Conservation (phyloP, 2,797 vertebrate genomes). For the Amniataba percoides region DNA sequence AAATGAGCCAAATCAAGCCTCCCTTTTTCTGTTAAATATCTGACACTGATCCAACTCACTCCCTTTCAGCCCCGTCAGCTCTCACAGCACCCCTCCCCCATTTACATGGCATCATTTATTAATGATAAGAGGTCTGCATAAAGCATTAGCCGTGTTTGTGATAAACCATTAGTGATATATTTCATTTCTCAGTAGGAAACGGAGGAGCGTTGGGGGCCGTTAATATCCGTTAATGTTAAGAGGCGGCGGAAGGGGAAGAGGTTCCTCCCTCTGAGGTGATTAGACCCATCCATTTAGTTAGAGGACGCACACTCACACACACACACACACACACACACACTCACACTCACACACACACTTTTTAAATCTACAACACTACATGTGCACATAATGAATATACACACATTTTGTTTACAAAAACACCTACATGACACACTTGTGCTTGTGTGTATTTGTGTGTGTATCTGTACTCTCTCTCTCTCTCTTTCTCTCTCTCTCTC, state of each 20-base stretch:
- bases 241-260: slow-evolving; percentile 79
- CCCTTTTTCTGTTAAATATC: slow-evolving; percentile 72
- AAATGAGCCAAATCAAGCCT: slow-evolving; percentile 62
- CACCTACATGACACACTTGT: background rate
- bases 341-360: background rate
- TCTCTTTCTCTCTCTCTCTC: too few relatives aligned
- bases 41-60: slow-evolving; percentile 70
- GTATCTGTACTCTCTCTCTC: slow-evolving; percentile 1
- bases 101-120: slow-evolving; percentile 79
- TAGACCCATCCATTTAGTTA: slow-evolving; percentile 82
- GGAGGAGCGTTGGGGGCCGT: slow-evolving; percentile 75
- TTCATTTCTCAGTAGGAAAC: slow-evolving; percentile 82
- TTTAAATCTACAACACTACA: background rate
- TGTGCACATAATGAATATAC: slow-evolving; percentile 1
- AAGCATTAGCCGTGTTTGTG: slow-evolving; percentile 82
- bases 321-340: slow-evolving; percentile 16
- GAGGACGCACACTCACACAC: slow-evolving; percentile 44
- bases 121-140: slow-evolving; percentile 82
- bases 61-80: slow-evolving; percentile 48
- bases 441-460: background rate
- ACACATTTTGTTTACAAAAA: slow-evolving; percentile 2
- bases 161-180: slow-evolving; percentile 84
- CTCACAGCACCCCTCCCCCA: slow-evolving; percentile 44
- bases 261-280: slow-evolving; percentile 81
- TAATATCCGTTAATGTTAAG: slow-evolving; percentile 83